Base-by-base conservation (phyloP, 1,140 invertebrate species). In the Drosophila ercepeae region DNA sequence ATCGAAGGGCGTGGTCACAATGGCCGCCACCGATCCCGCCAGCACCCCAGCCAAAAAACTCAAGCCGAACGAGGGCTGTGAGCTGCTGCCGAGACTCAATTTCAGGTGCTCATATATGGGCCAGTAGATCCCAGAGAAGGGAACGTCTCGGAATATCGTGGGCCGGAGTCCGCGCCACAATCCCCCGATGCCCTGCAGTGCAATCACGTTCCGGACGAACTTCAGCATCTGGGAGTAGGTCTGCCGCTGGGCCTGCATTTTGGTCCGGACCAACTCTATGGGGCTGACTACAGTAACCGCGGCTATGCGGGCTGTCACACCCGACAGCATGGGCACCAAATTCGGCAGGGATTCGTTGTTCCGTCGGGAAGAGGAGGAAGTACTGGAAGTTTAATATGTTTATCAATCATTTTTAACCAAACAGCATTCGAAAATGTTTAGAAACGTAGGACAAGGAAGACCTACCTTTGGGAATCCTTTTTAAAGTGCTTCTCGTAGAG, bases 81-180 rank as follows among this genome's bases (percentile, higher is more conserved):
- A 84, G 63, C 92, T 89, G 59, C 93, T 91, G 27, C 61, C 50
- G 70, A 93, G 93, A 72, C 92, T 63, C 69, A 91, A 90, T 91
- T 99, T 99, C 14, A 97, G 93, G 34, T 92, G 92, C 92, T 99
- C 98, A 93, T 99, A 99, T 76, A 93, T 94, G 19, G 95, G 93
- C 98, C 98, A 99, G 92, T 99, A 99, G 75, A 99, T 94, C 9
- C 97, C 97, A 78, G 98, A 99, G 92, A 99, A 99, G 23, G 99
- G 99, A 58, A 99, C 98, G 93, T 99, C 99, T 71, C 99, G 93
- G 53, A 98, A 92, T 54, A 99, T 92, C n/a, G 98, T 99, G 7
- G 98, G 96, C 13, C 94, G 94, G 57, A 98, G 93, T 5, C 99
- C 99, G 89, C 95, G 94, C 95, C 97, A 99, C 34, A 99, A 91